Evolutionary conservation across 2,113 vertebrate genomes (phyloP).

Genomic region (Aleadryas rufinucha): DNA sequence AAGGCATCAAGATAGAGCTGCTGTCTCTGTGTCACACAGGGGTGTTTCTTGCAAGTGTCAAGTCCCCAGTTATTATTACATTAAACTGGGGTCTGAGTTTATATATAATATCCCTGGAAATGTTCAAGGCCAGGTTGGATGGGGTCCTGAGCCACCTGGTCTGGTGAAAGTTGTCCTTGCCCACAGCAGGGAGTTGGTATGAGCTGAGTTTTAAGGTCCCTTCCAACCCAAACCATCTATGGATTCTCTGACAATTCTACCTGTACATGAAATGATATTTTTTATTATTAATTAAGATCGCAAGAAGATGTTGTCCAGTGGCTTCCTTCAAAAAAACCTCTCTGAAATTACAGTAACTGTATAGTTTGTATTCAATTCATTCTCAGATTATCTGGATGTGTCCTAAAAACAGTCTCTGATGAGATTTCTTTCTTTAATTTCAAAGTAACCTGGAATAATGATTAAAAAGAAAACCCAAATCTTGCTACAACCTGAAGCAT

Average conservation of each 20-base stretch:
- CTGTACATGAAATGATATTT: fast-evolving
- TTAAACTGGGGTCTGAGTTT: background rate
- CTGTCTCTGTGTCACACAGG: background rate
- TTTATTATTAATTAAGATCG: background rate
- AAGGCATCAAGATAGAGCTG: background rate
- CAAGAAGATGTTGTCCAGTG: background rate
- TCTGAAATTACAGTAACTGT: background rate
- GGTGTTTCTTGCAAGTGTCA: background rate
- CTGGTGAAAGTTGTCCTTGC: background rate
- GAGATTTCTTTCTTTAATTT: background rate
- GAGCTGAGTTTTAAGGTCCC: background rate
- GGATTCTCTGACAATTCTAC: background rate
- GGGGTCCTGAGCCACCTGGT: background rate
- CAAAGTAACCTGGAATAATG: background rate
- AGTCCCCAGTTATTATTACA: background rate
- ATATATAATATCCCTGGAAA: background rate
- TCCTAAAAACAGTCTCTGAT: background rate
- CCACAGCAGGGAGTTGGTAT: background rate
- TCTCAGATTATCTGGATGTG: background rate
- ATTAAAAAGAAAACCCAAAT: background rate
- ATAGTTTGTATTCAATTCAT: background rate
- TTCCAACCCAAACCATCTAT: background rate
- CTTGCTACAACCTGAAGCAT: background rate
- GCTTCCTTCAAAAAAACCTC: background rate
- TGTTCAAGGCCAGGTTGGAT: background rate